Conservation (phyloP, 92 coral and sea anemone genomes). For the Micromussa lordhowensis region DNA sequence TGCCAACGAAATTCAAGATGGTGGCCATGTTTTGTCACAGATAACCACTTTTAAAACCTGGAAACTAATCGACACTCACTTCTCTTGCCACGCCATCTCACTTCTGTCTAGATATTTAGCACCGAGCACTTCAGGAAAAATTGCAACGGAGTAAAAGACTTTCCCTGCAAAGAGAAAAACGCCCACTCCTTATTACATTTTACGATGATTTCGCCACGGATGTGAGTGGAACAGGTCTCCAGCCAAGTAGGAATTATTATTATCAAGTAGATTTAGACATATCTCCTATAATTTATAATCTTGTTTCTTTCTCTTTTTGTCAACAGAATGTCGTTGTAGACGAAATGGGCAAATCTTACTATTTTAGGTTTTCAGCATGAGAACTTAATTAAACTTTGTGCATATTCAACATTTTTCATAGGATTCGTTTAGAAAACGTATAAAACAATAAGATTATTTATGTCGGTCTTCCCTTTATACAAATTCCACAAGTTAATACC, state of each 20-base stretch:
- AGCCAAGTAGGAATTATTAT: neutral
- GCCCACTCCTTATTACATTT: too few relatives aligned
- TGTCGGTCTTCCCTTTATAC: neutral
- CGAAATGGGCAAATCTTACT: neutral
- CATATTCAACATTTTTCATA: neutral
- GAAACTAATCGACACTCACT: slow-evolving; percentile 34
- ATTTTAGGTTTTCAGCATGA: too few relatives aligned
- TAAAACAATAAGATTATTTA: neutral
- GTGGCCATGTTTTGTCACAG: too few relatives aligned
- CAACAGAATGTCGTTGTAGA: neutral
- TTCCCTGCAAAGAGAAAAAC: slow-evolving; percentile 9
- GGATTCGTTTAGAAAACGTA: neutral
- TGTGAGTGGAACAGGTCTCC: too few relatives aligned
- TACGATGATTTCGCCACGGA: too few relatives aligned
- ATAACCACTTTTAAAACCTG: too few relatives aligned
- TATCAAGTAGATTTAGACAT: too few relatives aligned
- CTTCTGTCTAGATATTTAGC: slow-evolving; percentile 26
- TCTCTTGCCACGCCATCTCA: slow-evolving; percentile 67
- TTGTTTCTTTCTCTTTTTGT: neutral
- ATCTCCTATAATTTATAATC: too few relatives aligned
- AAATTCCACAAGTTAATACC: neutral
- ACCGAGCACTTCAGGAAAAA: slow-evolving; percentile 34
- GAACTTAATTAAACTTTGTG: neutral
- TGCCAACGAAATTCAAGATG: too few relatives aligned
- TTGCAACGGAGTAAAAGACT: slow-evolving; percentile 30